Evolutionary conservation across 2,888 invertebrate species (phyloP).

Genomic region (Diarsia rubi): DNA sequence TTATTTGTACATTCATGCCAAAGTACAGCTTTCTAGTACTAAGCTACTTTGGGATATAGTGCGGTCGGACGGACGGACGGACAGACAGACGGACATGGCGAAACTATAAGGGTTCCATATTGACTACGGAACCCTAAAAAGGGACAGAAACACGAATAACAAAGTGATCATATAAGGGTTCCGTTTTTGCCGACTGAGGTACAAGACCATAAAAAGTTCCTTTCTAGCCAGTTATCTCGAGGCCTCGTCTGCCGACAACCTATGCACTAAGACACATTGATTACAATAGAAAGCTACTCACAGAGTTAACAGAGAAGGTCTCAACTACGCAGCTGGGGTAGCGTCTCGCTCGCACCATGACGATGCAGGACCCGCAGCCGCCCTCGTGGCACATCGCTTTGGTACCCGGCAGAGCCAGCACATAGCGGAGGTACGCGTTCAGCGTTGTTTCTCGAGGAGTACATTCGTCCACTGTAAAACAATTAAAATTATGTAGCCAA

Average conservation of each 20-base stretch:
- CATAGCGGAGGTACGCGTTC: conserved; percentile 92
- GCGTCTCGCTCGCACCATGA: conserved; percentile 80
- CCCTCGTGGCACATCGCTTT: conserved; percentile 90
- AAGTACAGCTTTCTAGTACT: too few relatives aligned
- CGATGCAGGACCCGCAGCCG: conserved; percentile 84
- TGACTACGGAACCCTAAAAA: too few relatives aligned
- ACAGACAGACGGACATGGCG: too few relatives aligned
- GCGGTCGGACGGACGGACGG: too few relatives aligned
- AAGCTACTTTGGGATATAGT: too few relatives aligned
- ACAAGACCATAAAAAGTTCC: too few relatives aligned
- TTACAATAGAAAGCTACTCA: conserved; percentile 67
- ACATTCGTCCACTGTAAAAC: conserved; percentile 74
- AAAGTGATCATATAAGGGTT: too few relatives aligned
- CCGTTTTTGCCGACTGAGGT: too few relatives aligned
- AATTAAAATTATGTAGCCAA: background rate
- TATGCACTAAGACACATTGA: background rate
- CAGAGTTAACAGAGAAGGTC: conserved; percentile 85
- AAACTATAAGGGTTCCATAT: too few relatives aligned
- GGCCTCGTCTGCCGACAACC: background rate
- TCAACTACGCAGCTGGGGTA: conserved; percentile 74
- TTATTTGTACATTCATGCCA: too few relatives aligned
- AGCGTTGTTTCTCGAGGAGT: conserved; percentile 90
- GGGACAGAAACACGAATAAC: too few relatives aligned
- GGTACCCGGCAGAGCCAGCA: conserved; percentile 92
- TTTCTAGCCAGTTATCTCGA: background rate